Conservation (phyloP, 2,113 vertebrate species). For the Blennius ocellaris region DNA sequence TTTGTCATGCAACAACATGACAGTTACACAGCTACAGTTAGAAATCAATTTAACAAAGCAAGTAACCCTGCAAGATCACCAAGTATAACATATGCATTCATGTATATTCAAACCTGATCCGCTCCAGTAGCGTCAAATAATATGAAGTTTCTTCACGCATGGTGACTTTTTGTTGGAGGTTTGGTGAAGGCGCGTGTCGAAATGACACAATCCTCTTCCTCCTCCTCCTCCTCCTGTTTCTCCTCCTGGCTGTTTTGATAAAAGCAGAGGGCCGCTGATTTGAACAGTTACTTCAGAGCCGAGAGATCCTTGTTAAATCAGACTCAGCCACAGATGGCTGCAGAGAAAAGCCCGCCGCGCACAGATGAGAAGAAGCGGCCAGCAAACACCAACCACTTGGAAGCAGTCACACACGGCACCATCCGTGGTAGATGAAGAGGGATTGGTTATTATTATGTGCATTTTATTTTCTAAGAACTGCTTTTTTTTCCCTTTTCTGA, state of each 20-base stretch:
- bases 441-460: too few species aligned
- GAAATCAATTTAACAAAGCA: not conserved
- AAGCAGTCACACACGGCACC: not conserved
- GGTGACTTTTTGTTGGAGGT: not conserved
- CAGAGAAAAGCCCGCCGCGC: not conserved
- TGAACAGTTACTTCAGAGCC: not conserved
- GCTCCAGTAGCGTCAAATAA: not conserved
- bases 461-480: too few species aligned
- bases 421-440: not conserved
- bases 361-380: not conserved
- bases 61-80: not conserved
- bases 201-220: not conserved
- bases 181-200: not conserved
- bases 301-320: not conserved
- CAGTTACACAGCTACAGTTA: not conserved
- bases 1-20: not conserved
- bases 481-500: too few species aligned
- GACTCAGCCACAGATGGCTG: constrained; percentile 1
- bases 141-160: not conserved
- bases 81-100: not conserved
- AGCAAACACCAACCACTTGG: not conserved
- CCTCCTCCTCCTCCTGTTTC: not conserved
- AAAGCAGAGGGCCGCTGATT: constrained; percentile 1
- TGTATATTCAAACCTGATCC: too few species aligned
- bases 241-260: not conserved